Percentiles rank a stretch among this genome's conserved stretches.
These are phyloP conservation scores for Neodiprion pinetum DNA, from an alignment of 1,140 invertebrate genomes.

Conservation along the genomic window DNA sequence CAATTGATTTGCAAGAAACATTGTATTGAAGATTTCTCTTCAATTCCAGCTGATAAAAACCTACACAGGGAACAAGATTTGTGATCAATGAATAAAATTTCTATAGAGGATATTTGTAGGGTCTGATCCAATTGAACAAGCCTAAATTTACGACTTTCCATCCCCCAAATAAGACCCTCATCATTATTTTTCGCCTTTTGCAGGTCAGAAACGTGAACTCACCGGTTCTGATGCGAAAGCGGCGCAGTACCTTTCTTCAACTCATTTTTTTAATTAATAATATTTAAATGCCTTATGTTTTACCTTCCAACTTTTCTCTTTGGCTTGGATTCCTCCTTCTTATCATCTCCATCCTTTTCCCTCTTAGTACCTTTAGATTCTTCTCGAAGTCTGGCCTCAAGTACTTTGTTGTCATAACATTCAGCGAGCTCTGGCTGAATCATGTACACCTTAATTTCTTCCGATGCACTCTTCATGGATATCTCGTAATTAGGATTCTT, in stretches of 20 bases:
- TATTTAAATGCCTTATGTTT: neutral
- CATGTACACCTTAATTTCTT: slow-evolving; percentile 56
- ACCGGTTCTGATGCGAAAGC: slow-evolving; percentile 51
- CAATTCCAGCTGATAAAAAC: slow-evolving; percentile 18
- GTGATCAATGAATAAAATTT: neutral
- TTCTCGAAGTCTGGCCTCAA: slow-evolving; percentile 51
- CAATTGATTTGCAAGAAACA: slow-evolving; percentile 7
- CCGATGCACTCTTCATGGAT: slow-evolving; percentile 52
- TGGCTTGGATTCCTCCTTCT: slow-evolving; percentile 55
- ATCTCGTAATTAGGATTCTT: slow-evolving; percentile 52
- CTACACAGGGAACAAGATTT: no score
- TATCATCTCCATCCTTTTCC: slow-evolving; percentile 45
- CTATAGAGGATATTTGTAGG: slow-evolving; percentile 38
- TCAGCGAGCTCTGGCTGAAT: slow-evolving; percentile 56
- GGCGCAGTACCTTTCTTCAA: slow-evolving; percentile 36
- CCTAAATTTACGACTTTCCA: slow-evolving; percentile 39
- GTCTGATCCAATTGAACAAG: slow-evolving; percentile 54
- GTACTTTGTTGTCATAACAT: slow-evolving; percentile 62
- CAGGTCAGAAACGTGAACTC: slow-evolving; percentile 52
- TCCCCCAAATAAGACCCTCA: slow-evolving; percentile 46
- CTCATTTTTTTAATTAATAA: neutral
- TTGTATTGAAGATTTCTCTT: slow-evolving; percentile 27
- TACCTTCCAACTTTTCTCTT: slow-evolving; percentile 59
- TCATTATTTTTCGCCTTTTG: slow-evolving; percentile 54
- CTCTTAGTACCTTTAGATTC: slow-evolving; percentile 47